Percentiles rank a stretch among this genome's conserved stretches.
Evolutionary conservation across 2,888 invertebrate species (phyloP).

Genomic region (Neocrepidodera transversa): DNA sequence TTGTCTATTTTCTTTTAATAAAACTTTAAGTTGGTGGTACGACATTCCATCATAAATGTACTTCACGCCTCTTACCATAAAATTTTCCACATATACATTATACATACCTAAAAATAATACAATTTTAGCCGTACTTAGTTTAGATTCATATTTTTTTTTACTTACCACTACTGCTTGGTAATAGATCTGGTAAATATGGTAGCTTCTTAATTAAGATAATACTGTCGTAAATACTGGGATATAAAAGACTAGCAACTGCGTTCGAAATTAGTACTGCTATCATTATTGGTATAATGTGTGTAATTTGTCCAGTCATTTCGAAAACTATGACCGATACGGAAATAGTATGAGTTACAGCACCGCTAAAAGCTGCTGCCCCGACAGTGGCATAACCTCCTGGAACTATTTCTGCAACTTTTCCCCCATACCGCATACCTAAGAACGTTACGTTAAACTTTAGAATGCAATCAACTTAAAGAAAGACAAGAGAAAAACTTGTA

Average conservation of each 20-base stretch:
- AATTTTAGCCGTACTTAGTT: too few relatives aligned
- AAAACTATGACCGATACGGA: conserved; percentile 98
- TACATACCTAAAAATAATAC: conserved; percentile 85
- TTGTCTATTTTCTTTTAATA: conserved; percentile 75
- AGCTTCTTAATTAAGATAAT: conserved; percentile 97
- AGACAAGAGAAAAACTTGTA: too few relatives aligned
- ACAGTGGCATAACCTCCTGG: conserved; percentile 98
- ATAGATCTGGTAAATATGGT: conserved; percentile 94
- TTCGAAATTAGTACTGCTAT: conserved; percentile 95
- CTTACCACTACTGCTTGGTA: conserved; percentile 82
- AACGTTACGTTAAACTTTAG: too few relatives aligned
- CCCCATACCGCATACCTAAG: conserved; percentile 86
- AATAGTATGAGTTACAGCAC: conserved; percentile 97
- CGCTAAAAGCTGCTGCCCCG: conserved; percentile 94
- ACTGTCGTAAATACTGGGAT: conserved; percentile 98
- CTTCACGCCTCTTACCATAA: conserved; percentile 92
- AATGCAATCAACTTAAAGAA: too few relatives aligned
- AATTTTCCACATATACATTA: conserved; percentile 95
- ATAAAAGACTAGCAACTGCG: conserved; percentile 91
- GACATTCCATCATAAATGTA: conserved; percentile 92
- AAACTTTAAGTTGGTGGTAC: conserved; percentile 85
- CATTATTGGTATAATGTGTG: conserved; percentile 95
- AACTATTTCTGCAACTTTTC: conserved; percentile 83
- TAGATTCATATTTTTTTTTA: too few relatives aligned
- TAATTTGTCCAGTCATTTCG: conserved; percentile 98